Evolutionary conservation across 2,888 invertebrate species (phyloP).

Genomic region (Sesamia inferens): DNA sequence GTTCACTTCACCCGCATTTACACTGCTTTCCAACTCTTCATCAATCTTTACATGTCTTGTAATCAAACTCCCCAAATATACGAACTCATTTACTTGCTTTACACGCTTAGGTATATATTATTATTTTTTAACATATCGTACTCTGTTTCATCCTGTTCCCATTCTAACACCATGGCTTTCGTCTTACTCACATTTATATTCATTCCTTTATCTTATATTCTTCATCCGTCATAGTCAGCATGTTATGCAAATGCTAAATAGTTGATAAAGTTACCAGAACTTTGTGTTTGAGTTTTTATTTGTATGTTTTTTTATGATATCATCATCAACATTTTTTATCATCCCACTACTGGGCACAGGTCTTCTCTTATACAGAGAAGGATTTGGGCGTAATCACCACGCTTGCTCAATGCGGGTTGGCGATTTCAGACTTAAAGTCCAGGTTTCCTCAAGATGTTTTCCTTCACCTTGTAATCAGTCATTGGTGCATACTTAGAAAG

Average conservation of each 20-base stretch:
- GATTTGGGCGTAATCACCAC: too few species aligned
- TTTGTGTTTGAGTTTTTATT: background rate
- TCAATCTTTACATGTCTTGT: background rate
- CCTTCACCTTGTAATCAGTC: too few species aligned
- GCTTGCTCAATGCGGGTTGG: too few species aligned
- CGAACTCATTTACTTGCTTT: background rate
- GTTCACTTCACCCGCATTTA: too few species aligned
- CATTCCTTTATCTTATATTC: background rate
- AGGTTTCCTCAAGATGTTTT: too few species aligned
- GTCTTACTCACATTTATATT: background rate
- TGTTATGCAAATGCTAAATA: background rate
- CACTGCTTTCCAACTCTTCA: too few species aligned
- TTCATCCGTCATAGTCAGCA: background rate
- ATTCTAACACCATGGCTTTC: background rate
- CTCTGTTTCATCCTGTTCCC: background rate
- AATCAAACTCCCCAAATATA: background rate
- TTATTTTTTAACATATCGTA: background rate
- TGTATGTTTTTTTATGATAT: background rate
- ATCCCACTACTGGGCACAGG: too few species aligned
- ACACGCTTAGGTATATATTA: background rate
- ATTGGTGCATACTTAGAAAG: too few species aligned
- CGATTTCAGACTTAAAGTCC: too few species aligned
- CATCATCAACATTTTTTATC: too few species aligned
- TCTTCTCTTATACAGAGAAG: too few species aligned
- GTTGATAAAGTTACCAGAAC: background rate